phyloP scores from a whole-genome alignment of 1,140 invertebrate species.

The Dendrolimus punctatus region DNA sequence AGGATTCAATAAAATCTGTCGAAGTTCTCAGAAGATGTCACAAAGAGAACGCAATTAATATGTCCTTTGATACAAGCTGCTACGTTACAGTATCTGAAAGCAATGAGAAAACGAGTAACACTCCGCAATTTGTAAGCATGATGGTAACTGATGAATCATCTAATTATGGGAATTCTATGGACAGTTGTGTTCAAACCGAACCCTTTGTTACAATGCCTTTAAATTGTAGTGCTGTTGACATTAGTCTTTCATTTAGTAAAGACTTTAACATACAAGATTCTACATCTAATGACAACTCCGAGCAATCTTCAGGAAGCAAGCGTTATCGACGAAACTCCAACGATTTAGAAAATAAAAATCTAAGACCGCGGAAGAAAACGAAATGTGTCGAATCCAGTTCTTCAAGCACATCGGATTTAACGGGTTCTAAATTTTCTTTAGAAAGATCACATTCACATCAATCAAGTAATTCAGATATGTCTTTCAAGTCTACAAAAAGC shows the following conservation, averaged over 20 bases:
- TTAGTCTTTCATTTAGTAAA: constrained; percentile 40
- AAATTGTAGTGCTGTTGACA: constrained; percentile 27
- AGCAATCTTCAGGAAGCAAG: constrained; percentile 31
- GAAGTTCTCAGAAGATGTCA: constrained; percentile 50
- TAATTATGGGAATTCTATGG: constrained; percentile 18
- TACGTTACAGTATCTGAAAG: constrained; percentile 30
- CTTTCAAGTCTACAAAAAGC: constrained; percentile 56
- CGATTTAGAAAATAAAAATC: constrained; percentile 29
- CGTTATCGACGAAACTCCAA: constrained; percentile 37
- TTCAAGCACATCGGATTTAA: constrained; percentile 34
- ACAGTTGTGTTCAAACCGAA: constrained; percentile 47
- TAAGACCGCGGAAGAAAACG: constrained; percentile 41
- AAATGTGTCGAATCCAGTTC: constrained; percentile 38
- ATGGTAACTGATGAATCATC: constrained; percentile 32
- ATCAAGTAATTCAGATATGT: constrained; percentile 50
- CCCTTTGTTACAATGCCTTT: constrained; percentile 17
- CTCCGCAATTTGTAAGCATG: constrained; percentile 41
- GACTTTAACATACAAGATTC: constrained; percentile 35
- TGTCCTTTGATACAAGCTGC: constrained; percentile 46
- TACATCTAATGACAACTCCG: constrained; percentile 31
- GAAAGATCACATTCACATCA: constrained; percentile 21
- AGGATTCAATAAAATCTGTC: constrained; percentile 34
- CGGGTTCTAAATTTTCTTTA: constrained; percentile 19
- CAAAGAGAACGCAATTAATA: constrained; percentile 30
- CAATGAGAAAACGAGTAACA: constrained; percentile 27